Base-by-base conservation (phyloP, 2,797 vertebrate species). In the Moxostoma hubbsi region DNA sequence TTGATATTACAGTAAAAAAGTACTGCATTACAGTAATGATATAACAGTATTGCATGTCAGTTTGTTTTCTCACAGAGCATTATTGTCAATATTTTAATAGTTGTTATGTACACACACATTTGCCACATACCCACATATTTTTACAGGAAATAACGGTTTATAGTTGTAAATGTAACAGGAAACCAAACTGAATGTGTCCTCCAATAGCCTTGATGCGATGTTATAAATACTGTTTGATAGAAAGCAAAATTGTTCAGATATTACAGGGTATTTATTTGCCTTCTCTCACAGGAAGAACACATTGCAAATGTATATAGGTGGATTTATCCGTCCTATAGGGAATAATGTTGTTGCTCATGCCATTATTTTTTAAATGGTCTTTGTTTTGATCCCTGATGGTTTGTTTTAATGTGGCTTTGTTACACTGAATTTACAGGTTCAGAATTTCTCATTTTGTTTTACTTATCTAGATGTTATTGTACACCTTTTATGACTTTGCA, bases 391-490 rank as follows among this genome's bases (percentile, higher is more conserved):
- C 2, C 9, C 15, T 47, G 6, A 13, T 73, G 13, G 7, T 36
- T 63, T 69, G 16, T 75, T 24, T 59, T 46, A 47, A 6, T 64
- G 64, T 75, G 47, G 55, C 64, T 69, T 75, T 51, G 8, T 50
- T 69, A 12, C 46, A 51, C 71, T 75, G 49, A 63, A 53, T 12
- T 75, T 36, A 55, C 46, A 12, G 7, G 47, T 69, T 75, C 57
- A 1, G n/a, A 53, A 13, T 59, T 50, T 13, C 53, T n/a, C 24
- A 12, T 59, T 74, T 46, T 68, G 4, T 66, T 12, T 46, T 7
- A 18, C 6, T 9, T 24, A 24, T 24, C 18, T 24, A 24, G 18
- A 24, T 24, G 18, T 24, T 24, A 24, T 24, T 24, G 18, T 24
- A n/a, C 6, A 8, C 15, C 13, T 65, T 55, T 11, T 5, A 10